Base-by-base conservation (phyloP, 2,113 vertebrate genomes). In the Promerops cafer region DNA sequence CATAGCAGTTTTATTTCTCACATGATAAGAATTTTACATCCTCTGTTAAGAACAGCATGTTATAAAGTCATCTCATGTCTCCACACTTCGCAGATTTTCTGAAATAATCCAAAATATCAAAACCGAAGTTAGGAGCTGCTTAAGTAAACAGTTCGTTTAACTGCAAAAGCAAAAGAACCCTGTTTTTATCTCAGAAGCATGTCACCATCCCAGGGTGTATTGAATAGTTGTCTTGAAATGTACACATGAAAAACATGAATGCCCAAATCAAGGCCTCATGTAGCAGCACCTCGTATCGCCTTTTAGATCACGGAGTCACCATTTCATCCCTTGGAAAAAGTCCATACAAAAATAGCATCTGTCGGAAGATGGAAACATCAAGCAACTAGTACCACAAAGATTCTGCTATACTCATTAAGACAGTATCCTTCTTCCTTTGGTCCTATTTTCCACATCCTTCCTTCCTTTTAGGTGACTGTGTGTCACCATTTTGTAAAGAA, bases 381-480 rank as follows among this genome's bases (percentile, higher is more conserved):
- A 79, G 79, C 66, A 77, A 64, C 79, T 61, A 63, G 76, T 45
- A 87, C 70, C 83, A 94, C 75, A 83, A 75, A 60, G 61, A 64
- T 60, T 85, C 95, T 90, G 79, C 52, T 87, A 82, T 23, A 70
- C 65, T 88, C 92, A 72, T 94, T 91, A 93, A 30, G 24, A 40
- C 30, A 84, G 61, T 33, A 88, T 50, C 61, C 76, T 89, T 94
- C 83, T 81, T 96, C 88, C 86, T 96, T 89, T 81, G 69, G 59
- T 93, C 87, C 95, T 85, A 50, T 94, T 96, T 95, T 89, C 93
- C 83, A 96, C n/a, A 88, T 96, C 80, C 92, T 94, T 96, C 93
- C 95, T 96, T 95, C 88, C 95, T 89, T 89, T 90, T 63, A 80
- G 37, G 45, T 77, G 92, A 27, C 24, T 63, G 4, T 27, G 56